Evolutionary conservation across 1,140 invertebrate species (phyloP).

Genomic region (Hyles euphorbiae): DNA sequence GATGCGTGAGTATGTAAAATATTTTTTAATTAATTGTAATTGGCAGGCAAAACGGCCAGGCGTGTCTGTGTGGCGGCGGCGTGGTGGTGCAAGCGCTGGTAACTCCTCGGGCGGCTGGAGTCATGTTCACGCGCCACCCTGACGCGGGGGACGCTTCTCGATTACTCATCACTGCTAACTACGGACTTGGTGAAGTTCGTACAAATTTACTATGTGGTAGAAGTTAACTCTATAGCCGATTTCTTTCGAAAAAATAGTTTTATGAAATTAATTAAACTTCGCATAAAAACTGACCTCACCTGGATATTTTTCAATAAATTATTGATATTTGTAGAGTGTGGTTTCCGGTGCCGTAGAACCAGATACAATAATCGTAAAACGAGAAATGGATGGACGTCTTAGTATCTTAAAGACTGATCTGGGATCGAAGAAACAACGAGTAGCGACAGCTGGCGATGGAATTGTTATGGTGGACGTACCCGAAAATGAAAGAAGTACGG

Average conservation of each 20-base stretch:
- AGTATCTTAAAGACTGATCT: slow-evolving; percentile 66
- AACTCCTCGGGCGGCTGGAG: slow-evolving; percentile 82
- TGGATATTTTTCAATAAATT: background rate
- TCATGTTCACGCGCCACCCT: slow-evolving; percentile 88
- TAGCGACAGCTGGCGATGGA: slow-evolving; percentile 59
- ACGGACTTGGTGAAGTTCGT: slow-evolving; percentile 84
- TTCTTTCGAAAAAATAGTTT: too few species aligned
- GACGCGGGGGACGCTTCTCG: slow-evolving; percentile 79
- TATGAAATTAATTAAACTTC: too few species aligned
- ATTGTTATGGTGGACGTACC: slow-evolving; percentile 56
- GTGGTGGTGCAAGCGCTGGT: slow-evolving; percentile 91
- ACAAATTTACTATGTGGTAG: background rate
- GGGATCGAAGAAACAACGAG: slow-evolving; percentile 77
- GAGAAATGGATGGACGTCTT: slow-evolving; percentile 68
- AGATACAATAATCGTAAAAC: slow-evolving; percentile 80
- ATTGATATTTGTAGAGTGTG: slow-evolving; percentile 78
- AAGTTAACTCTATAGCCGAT: too few species aligned
- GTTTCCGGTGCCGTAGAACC: slow-evolving; percentile 86
- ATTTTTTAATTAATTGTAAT: background rate
- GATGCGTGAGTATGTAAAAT: too few species aligned
- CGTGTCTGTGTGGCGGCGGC: slow-evolving; percentile 80
- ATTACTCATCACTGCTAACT: slow-evolving; percentile 86
- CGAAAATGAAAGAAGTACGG: slow-evolving; percentile 45
- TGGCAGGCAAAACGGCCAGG: slow-evolving; percentile 76
- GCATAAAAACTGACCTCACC: too few species aligned